Evolutionary conservation across 92 coral and sea anemone species (phyloP).

Genomic region (Palythoa grandis): DNA sequence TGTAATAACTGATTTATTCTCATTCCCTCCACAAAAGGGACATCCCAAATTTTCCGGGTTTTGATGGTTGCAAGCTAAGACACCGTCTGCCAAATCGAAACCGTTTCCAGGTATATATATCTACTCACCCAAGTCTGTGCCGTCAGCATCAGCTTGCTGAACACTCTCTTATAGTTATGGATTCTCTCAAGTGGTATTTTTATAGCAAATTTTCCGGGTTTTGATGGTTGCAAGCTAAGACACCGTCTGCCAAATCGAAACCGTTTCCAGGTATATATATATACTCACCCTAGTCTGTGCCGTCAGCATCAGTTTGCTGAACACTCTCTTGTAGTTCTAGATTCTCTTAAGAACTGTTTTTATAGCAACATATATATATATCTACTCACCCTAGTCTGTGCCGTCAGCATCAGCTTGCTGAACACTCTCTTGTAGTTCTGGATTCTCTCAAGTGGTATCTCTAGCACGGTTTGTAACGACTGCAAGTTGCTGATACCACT

Average conservation of each 20-base stretch:
- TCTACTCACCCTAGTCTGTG: constrained; percentile 33
- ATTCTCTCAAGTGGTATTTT: too few relatives aligned
- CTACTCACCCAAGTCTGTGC: constrained; percentile 35
- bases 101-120: neutral
- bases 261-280: neutral
- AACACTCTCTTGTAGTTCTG: constrained; percentile 45
- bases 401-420: constrained; percentile 44
- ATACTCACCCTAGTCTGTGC: constrained; percentile 34
- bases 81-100: too few relatives aligned
- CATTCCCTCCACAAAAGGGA: too few relatives aligned
- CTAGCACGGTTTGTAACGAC: constrained; percentile 40
- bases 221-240: too few relatives aligned
- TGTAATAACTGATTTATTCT: too few relatives aligned
- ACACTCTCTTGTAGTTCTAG: constrained; percentile 43
- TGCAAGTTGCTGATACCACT: constrained; percentile 43
- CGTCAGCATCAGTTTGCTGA: constrained; percentile 43
- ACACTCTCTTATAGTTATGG: constrained; percentile 43
- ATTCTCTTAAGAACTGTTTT: too few relatives aligned
- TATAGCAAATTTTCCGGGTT: too few relatives aligned
- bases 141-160: constrained; percentile 43
- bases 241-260: too few relatives aligned
- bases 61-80: too few relatives aligned
- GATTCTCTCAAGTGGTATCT: constrained; percentile 45
- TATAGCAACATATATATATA: neutral
- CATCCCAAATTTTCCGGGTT: too few relatives aligned